phyloP scores from a whole-genome alignment of 2,797 vertebrate genomes.

The Schizothorax lantsangensis region DNA sequence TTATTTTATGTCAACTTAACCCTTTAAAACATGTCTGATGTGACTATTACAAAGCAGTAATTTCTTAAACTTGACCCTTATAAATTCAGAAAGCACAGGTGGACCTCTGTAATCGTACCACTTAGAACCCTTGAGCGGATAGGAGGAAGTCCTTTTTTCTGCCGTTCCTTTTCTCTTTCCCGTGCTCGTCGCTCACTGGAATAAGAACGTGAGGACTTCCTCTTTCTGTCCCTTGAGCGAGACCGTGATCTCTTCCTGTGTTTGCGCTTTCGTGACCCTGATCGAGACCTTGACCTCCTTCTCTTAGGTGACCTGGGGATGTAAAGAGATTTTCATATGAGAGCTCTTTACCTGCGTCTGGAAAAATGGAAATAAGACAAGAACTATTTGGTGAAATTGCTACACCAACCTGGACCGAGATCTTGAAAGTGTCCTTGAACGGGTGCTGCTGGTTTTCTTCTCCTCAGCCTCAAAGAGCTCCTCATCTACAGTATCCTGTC shows the following conservation, averaged over 20 bases:
- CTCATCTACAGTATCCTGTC: constrained; percentile 90
- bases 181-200: constrained; percentile 94
- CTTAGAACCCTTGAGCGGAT: constrained; percentile 94
- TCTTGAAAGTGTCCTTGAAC: constrained; percentile 91
- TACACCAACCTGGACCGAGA: constrained; percentile 90
- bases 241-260: constrained; percentile 95
- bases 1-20: neutral
- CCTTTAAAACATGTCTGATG: neutral
- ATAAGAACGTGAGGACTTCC: constrained; percentile 94
- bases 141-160: constrained; percentile 96
- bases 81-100: neutral
- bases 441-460: constrained; percentile 87
- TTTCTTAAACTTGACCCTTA: neutral
- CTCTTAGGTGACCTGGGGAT: constrained; percentile 91
- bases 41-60: neutral
- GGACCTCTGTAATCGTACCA: constrained; percentile 74
- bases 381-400: neutral
- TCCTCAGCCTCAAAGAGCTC: constrained; percentile 93
- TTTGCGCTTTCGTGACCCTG: constrained; percentile 94
- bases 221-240: constrained; percentile 94
- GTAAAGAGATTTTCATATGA: neutral
- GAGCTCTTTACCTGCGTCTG: neutral
- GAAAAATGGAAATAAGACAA: neutral
- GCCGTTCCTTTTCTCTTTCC: constrained; percentile 94
- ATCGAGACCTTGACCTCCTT: constrained; percentile 93